These are phyloP conservation scores for Patella depressa DNA, from an alignment of 2,888 invertebrate genomes.

Conservation along the genomic window DNA sequence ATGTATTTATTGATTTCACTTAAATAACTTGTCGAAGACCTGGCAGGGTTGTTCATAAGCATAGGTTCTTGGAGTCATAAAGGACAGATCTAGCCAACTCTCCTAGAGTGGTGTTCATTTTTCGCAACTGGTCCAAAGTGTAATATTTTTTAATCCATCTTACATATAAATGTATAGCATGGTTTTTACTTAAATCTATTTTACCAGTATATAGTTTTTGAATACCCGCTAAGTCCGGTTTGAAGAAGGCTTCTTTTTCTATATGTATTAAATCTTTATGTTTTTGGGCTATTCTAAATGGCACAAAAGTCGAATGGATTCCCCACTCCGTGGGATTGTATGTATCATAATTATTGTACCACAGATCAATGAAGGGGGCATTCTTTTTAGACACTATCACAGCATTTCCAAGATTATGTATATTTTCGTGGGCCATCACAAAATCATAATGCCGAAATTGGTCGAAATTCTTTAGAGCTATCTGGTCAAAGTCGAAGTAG, in stretches of 20 bases:
- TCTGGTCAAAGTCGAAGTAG: constrained; percentile 64
- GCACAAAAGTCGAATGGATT: constrained; percentile 48
- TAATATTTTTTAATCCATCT: constrained; percentile 27
- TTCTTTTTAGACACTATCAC: constrained; percentile 52
- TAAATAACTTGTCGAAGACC: too few relatives aligned
- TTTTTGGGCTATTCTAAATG: constrained; percentile 41
- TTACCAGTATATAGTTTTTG: constrained; percentile 39
- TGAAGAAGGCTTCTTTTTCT: constrained; percentile 44
- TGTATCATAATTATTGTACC: constrained; percentile 51
- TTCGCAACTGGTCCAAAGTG: constrained; percentile 20
- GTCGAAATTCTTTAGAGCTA: constrained; percentile 52
- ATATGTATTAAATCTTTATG: constrained; percentile 44
- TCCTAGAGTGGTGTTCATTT: constrained; percentile 31
- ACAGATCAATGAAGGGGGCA: constrained; percentile 53
- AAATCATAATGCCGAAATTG: constrained; percentile 48
- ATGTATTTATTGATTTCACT: too few relatives aligned
- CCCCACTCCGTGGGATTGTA: constrained; percentile 48
- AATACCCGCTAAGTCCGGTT: constrained; percentile 39
- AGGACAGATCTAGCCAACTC: constrained; percentile 32
- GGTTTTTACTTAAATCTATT: constrained; percentile 47
- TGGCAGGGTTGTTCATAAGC: background rate
- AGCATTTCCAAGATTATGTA: constrained; percentile 54
- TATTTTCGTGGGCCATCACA: constrained; percentile 57
- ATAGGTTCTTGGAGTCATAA: constrained; percentile 25
- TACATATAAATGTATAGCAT: constrained; percentile 57